Percentiles rank a stretch among this genome's conserved stretches.
These are phyloP conservation scores for Volucella inflata DNA, from an alignment of 2,888 invertebrate genomes.

Conservation along the genomic window DNA sequence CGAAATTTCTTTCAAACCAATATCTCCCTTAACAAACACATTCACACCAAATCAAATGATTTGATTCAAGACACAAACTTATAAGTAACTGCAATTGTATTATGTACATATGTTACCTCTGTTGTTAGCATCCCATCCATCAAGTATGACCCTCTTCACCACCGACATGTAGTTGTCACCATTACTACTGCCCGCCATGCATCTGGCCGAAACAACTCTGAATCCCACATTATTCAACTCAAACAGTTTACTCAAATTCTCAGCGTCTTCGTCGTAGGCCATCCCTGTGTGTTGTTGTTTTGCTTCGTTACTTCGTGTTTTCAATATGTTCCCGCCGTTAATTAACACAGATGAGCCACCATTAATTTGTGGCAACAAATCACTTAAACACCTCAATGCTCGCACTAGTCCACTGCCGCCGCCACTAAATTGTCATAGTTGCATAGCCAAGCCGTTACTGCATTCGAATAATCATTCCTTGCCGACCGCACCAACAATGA, in stretches of 20 bases:
- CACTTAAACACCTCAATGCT: slow-evolving; percentile 18
- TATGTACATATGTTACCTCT: slow-evolving; percentile 72
- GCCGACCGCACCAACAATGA: slow-evolving; percentile 5
- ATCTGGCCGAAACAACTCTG: slow-evolving; percentile 77
- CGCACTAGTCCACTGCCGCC: slow-evolving; percentile 9
- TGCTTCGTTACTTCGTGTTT: slow-evolving; percentile 11
- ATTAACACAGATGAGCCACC: slow-evolving; percentile 2
- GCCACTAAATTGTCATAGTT: slow-evolving; percentile 58
- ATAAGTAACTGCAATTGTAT: not conserved
- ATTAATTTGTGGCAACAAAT: not conserved
- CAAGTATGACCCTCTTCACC: slow-evolving; percentile 81
- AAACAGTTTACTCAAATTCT: slow-evolving; percentile 79
- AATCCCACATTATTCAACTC: slow-evolving; percentile 77
- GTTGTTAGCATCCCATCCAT: slow-evolving; percentile 71
- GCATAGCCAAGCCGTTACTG: slow-evolving; percentile 31
- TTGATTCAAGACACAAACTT: too few relatives aligned
- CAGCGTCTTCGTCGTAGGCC: slow-evolving; percentile 79
- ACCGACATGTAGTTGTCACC: slow-evolving; percentile 83
- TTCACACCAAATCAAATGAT: too few relatives aligned
- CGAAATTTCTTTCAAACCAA: too few relatives aligned
- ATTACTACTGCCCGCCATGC: slow-evolving; percentile 81
- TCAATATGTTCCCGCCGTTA: not conserved
- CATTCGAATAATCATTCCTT: slow-evolving; percentile 20
- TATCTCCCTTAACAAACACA: too few relatives aligned
- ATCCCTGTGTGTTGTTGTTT: slow-evolving; percentile 37